Evolutionary conservation across 2,797 vertebrate species (phyloP), one percentile per base, ranked within the genome.

Genomic region (Rhinichthys osculus): DNA sequence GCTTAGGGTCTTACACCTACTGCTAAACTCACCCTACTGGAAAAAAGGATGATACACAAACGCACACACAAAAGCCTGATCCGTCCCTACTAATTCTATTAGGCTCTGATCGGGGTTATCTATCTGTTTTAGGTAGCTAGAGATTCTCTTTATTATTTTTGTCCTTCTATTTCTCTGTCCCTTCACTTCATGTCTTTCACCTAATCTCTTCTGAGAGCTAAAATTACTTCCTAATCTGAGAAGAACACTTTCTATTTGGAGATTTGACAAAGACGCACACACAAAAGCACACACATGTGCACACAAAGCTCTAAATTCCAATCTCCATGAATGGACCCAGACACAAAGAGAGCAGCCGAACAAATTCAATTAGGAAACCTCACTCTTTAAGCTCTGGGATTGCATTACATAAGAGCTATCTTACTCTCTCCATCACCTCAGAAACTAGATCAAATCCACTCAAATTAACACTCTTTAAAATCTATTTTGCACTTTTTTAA

Each of bases 401-500:
- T 73, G 78, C 78, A 66, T 81, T 73, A 72, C 38, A 82, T 59
- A 62, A 73, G 54, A 74, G 78, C 42, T 81, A 57, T 62, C 74
- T 81, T 64, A 57, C 77, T 64, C 69, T 73, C 84, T 85, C 70
- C 67, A 80, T 85, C 84, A 80, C 77, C 84, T 72, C 69, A 21
- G 57, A 81, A 81, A 74, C 67, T 7, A 79, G 40, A 85, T 85
- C 16, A 85, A 84, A 80, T 79, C 69, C 52, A 44, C 59, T 82
- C 11, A 16, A 80, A 85, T 85, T 83, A 89, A 78, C 79, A 77
- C 62, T 64, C 81, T 87, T 89, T 81, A 89, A 87, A 89, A 80
- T 72, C 86, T 70, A 66, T 86, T 86, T 86, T 81, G 79, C 82
- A 87, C 78, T 82, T 86, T 14, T 77, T 52, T 42, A 84, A 84